Conservation (phyloP, 1,140 invertebrate genomes). For the Ditylenchus dipsaci region DNA sequence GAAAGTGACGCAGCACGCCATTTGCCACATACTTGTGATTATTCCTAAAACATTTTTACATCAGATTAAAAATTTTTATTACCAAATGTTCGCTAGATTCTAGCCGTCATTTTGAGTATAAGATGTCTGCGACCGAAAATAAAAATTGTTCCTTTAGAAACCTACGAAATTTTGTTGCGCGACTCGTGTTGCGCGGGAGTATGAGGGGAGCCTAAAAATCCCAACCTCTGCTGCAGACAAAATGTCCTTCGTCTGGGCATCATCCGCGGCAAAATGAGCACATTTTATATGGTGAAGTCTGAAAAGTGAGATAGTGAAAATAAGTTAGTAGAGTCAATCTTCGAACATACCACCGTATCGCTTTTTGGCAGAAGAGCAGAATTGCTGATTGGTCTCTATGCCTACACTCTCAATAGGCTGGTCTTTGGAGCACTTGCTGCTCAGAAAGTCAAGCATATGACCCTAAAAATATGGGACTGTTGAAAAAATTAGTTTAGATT, state of each 20-base stretch:
- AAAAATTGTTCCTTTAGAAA: too few relatives aligned
- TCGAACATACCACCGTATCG: neutral
- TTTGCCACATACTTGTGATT: too few relatives aligned
- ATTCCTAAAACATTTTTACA: too few relatives aligned
- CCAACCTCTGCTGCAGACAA: slow-evolving; percentile 5
- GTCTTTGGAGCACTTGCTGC: neutral
- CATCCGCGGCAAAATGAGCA: neutral
- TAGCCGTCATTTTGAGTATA: too few relatives aligned
- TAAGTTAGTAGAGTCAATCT: neutral
- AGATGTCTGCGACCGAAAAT: too few relatives aligned
- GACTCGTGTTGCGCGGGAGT: too few relatives aligned
- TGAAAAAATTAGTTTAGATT: neutral
- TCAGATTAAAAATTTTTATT: too few relatives aligned
- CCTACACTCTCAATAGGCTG: neutral
- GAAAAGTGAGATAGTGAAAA: neutral
- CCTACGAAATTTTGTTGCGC: too few relatives aligned
- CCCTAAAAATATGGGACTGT: neutral
- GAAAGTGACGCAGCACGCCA: too few relatives aligned
- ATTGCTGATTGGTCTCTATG: neutral
- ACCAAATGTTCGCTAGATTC: too few relatives aligned
- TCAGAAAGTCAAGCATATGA: neutral
- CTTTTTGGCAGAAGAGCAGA: neutral
- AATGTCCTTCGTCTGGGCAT: neutral
- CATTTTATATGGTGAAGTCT: neutral
- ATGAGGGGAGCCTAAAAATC: too few relatives aligned